Conservation (phyloP, 1,140 invertebrate species). For the Neuroterus valhalla region DNA sequence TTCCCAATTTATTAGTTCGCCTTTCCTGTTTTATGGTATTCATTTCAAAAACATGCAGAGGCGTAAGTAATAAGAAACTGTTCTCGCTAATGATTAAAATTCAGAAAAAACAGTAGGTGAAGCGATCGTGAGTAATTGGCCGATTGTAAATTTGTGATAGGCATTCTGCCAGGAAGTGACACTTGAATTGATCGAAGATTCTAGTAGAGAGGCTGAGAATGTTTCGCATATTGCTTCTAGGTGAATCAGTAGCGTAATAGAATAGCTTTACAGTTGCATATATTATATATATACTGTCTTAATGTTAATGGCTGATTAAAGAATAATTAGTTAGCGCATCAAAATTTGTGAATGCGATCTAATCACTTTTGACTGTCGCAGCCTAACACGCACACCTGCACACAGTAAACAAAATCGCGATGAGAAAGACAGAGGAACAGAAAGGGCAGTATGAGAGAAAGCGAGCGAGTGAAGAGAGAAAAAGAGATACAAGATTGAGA, state of each 20-base stretch:
- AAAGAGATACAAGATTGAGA: neutral
- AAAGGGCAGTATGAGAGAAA: conserved; percentile 21
- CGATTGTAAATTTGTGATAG: conserved; percentile 14
- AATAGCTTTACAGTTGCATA: conserved; percentile 45
- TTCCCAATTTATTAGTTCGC: conserved; percentile 31
- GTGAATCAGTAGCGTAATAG: conserved; percentile 48
- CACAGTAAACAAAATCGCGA: conserved; percentile 32
- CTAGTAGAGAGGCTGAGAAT: conserved; percentile 27
- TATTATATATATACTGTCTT: conserved; percentile 52
- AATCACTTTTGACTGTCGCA: conserved; percentile 40
- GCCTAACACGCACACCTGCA: conserved; percentile 41
- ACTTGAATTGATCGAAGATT: neutral
- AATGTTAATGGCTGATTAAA: conserved; percentile 53
- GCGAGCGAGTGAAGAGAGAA: conserved; percentile 24
- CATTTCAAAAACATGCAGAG: neutral
- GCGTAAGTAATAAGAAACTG: conserved; percentile 25
- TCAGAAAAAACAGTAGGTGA: too few relatives aligned
- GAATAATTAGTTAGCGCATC: conserved; percentile 47
- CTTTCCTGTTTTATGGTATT: conserved; percentile 19
- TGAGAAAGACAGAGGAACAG: neutral
- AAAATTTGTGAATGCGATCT: conserved; percentile 33
- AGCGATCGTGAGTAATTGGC: neutral
- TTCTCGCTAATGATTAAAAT: neutral
- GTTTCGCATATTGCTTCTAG: conserved; percentile 59
- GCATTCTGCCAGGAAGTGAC: neutral